A percentile compares a stretch with the other conserved stretches of the same genome.
Conservation (phyloP, 2,888 invertebrate species). For the Hermaeophaga mercurialis region DNA sequence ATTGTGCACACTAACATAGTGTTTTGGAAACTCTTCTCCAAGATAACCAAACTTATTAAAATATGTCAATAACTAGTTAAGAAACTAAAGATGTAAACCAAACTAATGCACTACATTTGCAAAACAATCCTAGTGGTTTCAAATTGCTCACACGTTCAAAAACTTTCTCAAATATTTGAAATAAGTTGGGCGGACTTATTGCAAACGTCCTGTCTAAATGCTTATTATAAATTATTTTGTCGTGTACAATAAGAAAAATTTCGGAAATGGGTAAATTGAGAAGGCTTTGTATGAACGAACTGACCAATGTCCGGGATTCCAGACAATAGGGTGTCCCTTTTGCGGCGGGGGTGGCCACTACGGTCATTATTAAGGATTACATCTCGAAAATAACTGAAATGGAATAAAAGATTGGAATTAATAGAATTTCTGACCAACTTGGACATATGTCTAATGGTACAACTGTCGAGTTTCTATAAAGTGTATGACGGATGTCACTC, state of each 20-base stretch:
- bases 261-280: conserved; percentile 33
- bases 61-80: too few species aligned
- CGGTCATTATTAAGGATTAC: conserved; percentile 45
- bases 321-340: conserved; percentile 30
- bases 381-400: conserved; percentile 38
- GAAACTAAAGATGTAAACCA: too few species aligned
- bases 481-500: too few species aligned
- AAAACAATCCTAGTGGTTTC: too few species aligned
- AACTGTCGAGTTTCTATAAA: conserved; percentile 16
- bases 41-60: too few species aligned
- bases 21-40: too few species aligned
- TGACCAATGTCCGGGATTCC: conserved; percentile 37
- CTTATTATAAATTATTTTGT: conserved; percentile 30
- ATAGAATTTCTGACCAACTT: conserved; percentile 20
- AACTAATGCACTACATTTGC: too few species aligned
- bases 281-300: conserved; percentile 30
- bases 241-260: conserved; percentile 25
- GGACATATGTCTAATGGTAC: conserved; percentile 26
- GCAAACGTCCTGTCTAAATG: conserved; percentile 25
- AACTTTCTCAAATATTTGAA: too few species aligned
- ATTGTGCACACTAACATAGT: too few species aligned
- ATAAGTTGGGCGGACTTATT: too few species aligned
- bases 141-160: too few species aligned
- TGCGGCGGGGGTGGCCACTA: conserved; percentile 40
- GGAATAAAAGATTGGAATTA: conserved; percentile 25